These are phyloP conservation scores for Arnoldichthys spilopterus DNA, from an alignment of 2,797 vertebrate genomes.

Conservation along the genomic window DNA sequence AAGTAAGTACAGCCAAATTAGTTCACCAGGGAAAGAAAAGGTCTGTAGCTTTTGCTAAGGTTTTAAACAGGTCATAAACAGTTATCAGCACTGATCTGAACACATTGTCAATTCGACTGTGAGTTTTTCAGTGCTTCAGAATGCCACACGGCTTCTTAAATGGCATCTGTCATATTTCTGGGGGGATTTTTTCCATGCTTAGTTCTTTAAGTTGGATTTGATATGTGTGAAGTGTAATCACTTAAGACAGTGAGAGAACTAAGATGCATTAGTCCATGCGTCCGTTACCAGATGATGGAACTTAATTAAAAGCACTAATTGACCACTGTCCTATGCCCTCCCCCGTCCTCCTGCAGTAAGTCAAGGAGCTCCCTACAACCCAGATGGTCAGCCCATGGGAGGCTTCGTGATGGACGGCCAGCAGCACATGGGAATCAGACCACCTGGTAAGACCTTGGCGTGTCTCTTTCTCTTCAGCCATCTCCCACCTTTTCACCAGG, in stretches of 20 bases:
- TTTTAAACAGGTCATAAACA: no score
- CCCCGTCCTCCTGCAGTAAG: slow-evolving; percentile 88
- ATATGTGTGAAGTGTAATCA: slow-evolving; percentile 36
- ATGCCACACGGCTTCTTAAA: neutral
- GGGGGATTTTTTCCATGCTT: neutral
- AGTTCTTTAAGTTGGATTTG: slow-evolving; percentile 29
- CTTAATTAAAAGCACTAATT: slow-evolving; percentile 86
- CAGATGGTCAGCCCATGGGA: slow-evolving; percentile 98
- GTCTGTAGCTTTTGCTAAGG: slow-evolving; percentile 60
- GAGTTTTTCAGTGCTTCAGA: neutral
- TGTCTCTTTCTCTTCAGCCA: slow-evolving; percentile 53
- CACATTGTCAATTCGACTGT: neutral
- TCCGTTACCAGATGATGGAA: slow-evolving; percentile 78
- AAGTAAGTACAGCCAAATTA: neutral
- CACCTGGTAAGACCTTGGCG: slow-evolving; percentile 89
- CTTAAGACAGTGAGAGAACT: slow-evolving; percentile 39
- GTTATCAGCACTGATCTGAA: neutral
- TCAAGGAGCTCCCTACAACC: slow-evolving; percentile 99
- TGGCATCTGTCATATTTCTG: neutral
- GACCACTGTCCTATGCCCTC: slow-evolving; percentile 73
- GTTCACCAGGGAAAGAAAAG: neutral
- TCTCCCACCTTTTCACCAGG: slow-evolving; percentile 48
- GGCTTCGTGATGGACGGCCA: slow-evolving; percentile 99
- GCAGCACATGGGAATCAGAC: slow-evolving; percentile 99
- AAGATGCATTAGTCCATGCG: slow-evolving; percentile 65